A percentile compares a stretch with the other conserved stretches of the same genome.
Evolutionary conservation across 92 coral and sea anemone genomes (phyloP).

Genomic region (Paramuricea clavata): DNA sequence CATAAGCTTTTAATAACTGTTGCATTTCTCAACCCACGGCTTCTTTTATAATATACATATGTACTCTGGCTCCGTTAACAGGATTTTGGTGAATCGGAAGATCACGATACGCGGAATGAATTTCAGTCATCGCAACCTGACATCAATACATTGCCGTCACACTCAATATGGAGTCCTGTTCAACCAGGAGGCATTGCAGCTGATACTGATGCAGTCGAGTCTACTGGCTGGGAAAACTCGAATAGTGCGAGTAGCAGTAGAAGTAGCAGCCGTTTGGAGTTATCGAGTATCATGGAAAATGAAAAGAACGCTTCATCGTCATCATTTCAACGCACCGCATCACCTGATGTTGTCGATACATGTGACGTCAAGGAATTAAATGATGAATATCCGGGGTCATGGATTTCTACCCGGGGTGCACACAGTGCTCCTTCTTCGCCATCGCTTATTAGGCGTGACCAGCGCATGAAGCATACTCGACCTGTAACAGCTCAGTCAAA

Average conservation of each 20-base stretch:
- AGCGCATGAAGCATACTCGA: conserved; percentile 77
- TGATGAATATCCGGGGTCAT: conserved; percentile 58
- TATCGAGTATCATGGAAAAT: conserved; percentile 94
- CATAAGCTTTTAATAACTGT: too few species aligned
- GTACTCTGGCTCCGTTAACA: neutral
- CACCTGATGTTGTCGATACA: conserved; percentile 76
- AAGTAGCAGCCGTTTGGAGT: conserved; percentile 97
- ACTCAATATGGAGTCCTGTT: conserved; percentile 91
- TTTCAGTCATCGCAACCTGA: conserved; percentile 56
- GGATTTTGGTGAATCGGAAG: conserved; percentile 41
- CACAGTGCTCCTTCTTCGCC: conserved; percentile 99
- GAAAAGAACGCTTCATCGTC: conserved; percentile 74
- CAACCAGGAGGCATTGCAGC: conserved; percentile 72
- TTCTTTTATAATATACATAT: neutral
- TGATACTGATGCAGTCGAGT: conserved; percentile 82
- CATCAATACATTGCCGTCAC: conserved; percentile 81
- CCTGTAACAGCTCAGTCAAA: conserved; percentile 77
- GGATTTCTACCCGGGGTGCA: conserved; percentile 91
- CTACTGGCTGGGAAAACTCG: conserved; percentile 96
- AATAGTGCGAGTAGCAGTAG: conserved; percentile 98
- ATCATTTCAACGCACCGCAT: conserved; percentile 76
- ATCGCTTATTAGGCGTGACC: conserved; percentile 88
- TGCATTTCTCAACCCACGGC: too few species aligned
- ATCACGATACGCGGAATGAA: conserved; percentile 5
- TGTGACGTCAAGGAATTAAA: conserved; percentile 22